Evolutionary conservation across 2,797 vertebrate species (phyloP).

Genomic region (Ispidina picta): DNA sequence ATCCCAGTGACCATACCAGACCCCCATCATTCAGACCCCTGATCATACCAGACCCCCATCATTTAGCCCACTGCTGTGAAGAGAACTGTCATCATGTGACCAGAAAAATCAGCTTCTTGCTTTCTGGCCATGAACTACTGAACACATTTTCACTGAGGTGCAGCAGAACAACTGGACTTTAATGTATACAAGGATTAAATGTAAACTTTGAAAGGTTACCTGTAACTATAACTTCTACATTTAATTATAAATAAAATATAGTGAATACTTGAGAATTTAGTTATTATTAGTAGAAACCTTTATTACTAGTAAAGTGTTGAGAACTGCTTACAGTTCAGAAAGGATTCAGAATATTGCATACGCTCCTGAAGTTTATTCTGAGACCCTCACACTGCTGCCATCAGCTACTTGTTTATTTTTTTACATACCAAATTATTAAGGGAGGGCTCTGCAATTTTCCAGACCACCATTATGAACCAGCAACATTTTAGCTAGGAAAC

Average conservation of each 20-base stretch:
- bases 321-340: neutral
- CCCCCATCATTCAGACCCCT: neutral
- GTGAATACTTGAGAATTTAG: neutral
- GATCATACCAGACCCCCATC: no score
- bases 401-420: neutral
- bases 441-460: neutral
- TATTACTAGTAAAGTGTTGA: neutral
- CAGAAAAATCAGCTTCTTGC: neutral
- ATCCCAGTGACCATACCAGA: neutral
- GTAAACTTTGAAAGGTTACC: neutral
- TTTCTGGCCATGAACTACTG: neutral
- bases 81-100: neutral
- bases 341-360: neutral
- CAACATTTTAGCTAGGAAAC: neutral
- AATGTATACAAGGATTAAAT: neutral
- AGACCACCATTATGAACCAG: neutral
- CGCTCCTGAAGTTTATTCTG: neutral
- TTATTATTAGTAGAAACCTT: neutral
- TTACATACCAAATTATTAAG: neutral
- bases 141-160: neutral
- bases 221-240: neutral
- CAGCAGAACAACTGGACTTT: neutral
- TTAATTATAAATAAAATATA: neutral
- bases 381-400: neutral
- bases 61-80: neutral